These are phyloP conservation scores for Ophion ellenae DNA, from an alignment of 2,888 invertebrate genomes.

Conservation along the genomic window DNA sequence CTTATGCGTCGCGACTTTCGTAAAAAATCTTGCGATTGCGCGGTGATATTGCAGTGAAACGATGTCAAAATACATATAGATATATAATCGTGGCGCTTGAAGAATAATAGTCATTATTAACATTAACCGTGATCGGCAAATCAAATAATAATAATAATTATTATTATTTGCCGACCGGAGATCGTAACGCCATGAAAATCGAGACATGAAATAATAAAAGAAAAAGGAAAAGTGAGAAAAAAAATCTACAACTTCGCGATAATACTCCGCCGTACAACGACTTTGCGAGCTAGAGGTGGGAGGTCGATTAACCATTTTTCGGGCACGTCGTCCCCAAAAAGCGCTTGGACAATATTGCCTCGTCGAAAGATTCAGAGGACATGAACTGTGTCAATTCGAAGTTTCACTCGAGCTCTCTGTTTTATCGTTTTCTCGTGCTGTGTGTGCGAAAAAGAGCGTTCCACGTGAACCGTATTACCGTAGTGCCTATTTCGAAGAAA, in stretches of 20 bases:
- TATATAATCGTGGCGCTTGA: neutral
- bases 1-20: neutral
- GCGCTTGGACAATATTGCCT: neutral
- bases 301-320: neutral
- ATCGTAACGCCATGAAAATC: neutral
- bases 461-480: neutral
- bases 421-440: neutral
- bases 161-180: neutral
- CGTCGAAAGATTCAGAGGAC: neutral
- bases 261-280: neutral
- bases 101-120: neutral
- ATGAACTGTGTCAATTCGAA: neutral
- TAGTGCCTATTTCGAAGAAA: neutral
- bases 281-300: neutral
- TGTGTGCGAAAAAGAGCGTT: neutral
- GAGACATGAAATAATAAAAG: neutral
- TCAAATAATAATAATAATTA: neutral
- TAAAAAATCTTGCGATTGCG: neutral
- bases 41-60: neutral
- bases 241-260: neutral
- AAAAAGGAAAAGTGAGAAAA: neutral
- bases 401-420: neutral
- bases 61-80: neutral
- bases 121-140: no score
- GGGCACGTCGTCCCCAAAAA: neutral